Conservation (phyloP, 1,140 invertebrate species). For the Pseudomyrmex concolor region DNA sequence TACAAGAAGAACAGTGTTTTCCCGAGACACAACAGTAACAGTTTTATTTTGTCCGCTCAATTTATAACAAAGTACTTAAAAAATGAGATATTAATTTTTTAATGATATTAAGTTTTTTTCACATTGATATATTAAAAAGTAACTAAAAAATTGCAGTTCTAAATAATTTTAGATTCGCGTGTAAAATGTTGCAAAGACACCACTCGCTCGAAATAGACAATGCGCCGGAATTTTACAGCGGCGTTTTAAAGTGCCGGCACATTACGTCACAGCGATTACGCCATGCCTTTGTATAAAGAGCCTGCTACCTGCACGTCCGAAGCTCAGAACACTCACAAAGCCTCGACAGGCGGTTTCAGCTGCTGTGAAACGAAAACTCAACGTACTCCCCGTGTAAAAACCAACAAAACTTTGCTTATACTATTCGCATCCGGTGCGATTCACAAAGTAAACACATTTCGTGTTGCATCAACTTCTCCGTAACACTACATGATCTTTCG, state of each 20-base stretch:
- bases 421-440: not conserved
- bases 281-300: conserved; percentile 78
- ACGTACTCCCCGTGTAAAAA: not conserved
- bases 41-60: too few species aligned
- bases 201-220: conserved; percentile 80
- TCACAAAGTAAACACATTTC: not conserved
- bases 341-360: conserved; percentile 20
- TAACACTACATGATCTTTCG: not conserved
- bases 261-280: conserved; percentile 75
- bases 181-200: conserved; percentile 40
- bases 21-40: not conserved
- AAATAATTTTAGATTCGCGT: not conserved
- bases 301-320: conserved; percentile 56
- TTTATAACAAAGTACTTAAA: not conserved
- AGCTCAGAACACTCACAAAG: conserved; percentile 70
- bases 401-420: not conserved
- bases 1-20: not conserved
- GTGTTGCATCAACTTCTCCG: not conserved
- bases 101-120: not conserved
- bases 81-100: not conserved
- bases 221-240: conserved; percentile 75
- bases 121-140: not conserved
- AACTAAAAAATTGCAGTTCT: too few species aligned
- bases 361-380: not conserved
- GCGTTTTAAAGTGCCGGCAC: conserved; percentile 59